Conservation (phyloP, 2,888 invertebrate species). For the Ornithoptera priamus region DNA sequence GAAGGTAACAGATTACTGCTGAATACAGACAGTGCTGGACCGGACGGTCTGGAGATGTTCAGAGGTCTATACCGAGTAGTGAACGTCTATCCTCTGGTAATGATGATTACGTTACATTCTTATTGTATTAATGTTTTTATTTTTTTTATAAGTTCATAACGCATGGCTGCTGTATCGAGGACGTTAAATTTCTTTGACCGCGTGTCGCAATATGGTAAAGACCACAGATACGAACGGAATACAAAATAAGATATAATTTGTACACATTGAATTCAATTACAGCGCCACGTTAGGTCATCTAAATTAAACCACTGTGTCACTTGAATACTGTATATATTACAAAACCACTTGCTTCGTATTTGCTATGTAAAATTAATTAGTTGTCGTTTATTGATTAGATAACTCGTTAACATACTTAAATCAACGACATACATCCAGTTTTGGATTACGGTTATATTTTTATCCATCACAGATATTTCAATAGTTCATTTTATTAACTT, state of each 20-base stretch:
- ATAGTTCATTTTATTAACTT: too few species aligned
- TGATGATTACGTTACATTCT: too few species aligned
- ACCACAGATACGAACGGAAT: conserved; percentile 22
- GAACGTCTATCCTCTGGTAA: too few species aligned
- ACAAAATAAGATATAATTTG: conserved; percentile 24
- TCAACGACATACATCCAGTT: neutral
- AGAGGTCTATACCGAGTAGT: too few species aligned
- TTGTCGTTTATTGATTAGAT: neutral
- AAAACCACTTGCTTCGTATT: neutral
- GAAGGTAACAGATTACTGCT: too few species aligned
- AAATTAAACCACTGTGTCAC: conserved; percentile 16
- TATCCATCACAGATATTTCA: too few species aligned
- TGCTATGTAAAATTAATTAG: neutral
- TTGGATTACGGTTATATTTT: neutral
- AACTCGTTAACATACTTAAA: neutral
- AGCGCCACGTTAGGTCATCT: conserved; percentile 19
- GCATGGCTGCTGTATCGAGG: conserved; percentile 8
- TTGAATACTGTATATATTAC: neutral
- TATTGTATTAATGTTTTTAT: neutral
- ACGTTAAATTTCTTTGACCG: conserved; percentile 16
- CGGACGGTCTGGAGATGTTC: too few species aligned
- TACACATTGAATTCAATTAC: conserved; percentile 14
- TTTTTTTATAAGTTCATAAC: neutral
- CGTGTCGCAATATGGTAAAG: conserved; percentile 21
- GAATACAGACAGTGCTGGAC: too few species aligned